A percentile compares a stretch with the other conserved stretches of the same genome.
Conservation (phyloP, 1,140 invertebrate species). For the Macrotrachela quadricornifera region DNA sequence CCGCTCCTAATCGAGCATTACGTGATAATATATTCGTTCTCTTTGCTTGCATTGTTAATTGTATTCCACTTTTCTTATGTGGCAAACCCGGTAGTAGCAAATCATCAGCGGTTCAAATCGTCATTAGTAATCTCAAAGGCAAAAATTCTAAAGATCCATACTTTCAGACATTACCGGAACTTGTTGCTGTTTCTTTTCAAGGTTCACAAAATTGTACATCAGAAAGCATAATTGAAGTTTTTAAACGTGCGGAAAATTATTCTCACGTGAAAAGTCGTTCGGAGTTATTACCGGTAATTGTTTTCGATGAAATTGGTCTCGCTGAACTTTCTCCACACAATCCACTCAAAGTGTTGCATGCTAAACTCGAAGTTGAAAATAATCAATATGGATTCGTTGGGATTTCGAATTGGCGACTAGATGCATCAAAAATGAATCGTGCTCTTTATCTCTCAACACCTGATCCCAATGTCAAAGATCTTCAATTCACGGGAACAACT, state of each 20-base stretch:
- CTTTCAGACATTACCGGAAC: constrained; percentile 6
- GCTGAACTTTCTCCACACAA: constrained; percentile 16
- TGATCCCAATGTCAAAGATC: too few species aligned
- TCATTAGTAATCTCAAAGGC: constrained; percentile 13
- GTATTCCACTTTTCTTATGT: constrained; percentile 14
- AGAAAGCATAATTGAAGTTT: constrained; percentile 14
- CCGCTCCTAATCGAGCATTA: constrained; percentile 12
- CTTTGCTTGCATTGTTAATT: constrained; percentile 12
- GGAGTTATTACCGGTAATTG: not conserved
- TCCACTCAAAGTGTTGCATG: constrained; percentile 23
- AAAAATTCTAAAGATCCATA: constrained; percentile 10
- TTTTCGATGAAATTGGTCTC: constrained; percentile 14
- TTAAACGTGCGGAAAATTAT: constrained; percentile 10
- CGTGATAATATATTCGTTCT: constrained; percentile 15
- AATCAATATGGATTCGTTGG: constrained; percentile 13
- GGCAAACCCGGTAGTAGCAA: constrained; percentile 15
- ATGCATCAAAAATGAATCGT: constrained; percentile 16
- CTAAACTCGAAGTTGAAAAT: constrained; percentile 11
- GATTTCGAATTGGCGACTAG: constrained; percentile 15
- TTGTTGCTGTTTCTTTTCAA: constrained; percentile 13
- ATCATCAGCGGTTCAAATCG: constrained; percentile 12
- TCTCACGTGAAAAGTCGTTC: not conserved
- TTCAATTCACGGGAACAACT: too few species aligned
- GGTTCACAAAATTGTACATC: constrained; percentile 14
- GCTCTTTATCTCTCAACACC: not conserved